Evolutionary conservation across 2,113 vertebrate genomes (phyloP), one percentile per base, ranked within the genome.

Genomic region (Zosterops japonicus): DNA sequence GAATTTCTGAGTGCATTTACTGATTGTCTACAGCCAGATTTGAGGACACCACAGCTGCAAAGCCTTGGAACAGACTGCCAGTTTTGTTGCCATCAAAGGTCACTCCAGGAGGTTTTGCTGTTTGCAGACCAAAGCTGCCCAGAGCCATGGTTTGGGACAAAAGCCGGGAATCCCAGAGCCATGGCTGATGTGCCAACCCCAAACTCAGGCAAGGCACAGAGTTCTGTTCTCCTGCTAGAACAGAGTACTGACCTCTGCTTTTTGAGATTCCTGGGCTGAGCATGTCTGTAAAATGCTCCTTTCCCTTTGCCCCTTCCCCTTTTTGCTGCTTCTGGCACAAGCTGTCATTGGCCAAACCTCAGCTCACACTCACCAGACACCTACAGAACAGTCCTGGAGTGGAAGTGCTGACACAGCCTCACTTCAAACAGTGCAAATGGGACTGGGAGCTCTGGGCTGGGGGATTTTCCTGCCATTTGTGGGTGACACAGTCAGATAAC

Each of bases 381-480:
- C 18, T 2, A 2, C 4, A 42, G 63, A 60, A 10, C 60, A 87
- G 24, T 3, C 44, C 9, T 36, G 53, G 4, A 44, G 59, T 33
- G 81, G 23, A 87, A 82, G 75, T 31, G 86, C 63, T 77, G 81
- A 36, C 81, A 71, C 33, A 55, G 75, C 44, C 67, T 68, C 49
- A 41, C 60, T 60, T 53, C 15, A 21, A 85, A 55, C 57, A 68
- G 8, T 9, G n/a, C 63, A 42, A 80, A 74, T 18, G 67, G 82
- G 11, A 44, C 63, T 5, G n/a, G 15, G 53, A 47, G 4, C 1
- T 80, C 55, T 49, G 87, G 57, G 4, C 80, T 68, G 52, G 67
- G 84, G 72, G 68, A 61, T 70, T 61, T 86, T 63, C 80, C 72
- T 94, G 75, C 94, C 78, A 17, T 60, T 91, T 94, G 87, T 49